A percentile compares a stretch with the other conserved stretches of the same genome.
Evolutionary conservation across 2,888 invertebrate genomes (phyloP).

Genomic region (Adineta ricciae): DNA sequence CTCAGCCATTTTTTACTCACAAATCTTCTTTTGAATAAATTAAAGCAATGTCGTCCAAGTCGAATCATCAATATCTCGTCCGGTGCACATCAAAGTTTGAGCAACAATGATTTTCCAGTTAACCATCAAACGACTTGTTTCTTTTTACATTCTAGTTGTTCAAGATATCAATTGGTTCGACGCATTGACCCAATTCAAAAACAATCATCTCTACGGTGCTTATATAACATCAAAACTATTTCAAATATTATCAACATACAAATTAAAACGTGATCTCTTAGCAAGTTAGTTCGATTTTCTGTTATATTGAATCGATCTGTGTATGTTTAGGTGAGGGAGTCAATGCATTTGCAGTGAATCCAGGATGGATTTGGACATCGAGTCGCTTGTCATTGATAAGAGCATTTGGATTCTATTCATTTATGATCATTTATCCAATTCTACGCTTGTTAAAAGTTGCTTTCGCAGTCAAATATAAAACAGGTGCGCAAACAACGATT

Average conservation of each 20-base stretch:
- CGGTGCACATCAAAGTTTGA: conserved; percentile 37
- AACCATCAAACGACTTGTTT: too few species aligned
- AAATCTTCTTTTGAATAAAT: conserved; percentile 39
- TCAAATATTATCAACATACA: neutral
- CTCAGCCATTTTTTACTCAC: conserved; percentile 38
- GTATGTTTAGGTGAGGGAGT: neutral
- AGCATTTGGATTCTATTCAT: neutral
- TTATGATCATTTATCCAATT: neutral
- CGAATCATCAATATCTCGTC: conserved; percentile 45
- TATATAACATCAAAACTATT: neutral
- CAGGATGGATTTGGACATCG: neutral
- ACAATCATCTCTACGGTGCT: neutral
- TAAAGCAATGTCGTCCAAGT: conserved; percentile 42
- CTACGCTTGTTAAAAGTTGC: neutral
- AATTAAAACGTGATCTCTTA: neutral
- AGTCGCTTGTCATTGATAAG: neutral
- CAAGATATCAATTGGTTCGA: neutral
- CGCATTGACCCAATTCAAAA: neutral
- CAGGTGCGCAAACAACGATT: neutral
- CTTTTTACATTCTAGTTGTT: too few species aligned
- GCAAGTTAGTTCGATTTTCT: neutral
- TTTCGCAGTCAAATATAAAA: neutral
- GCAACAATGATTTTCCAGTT: too few species aligned
- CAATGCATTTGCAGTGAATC: neutral
- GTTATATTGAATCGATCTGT: neutral